phyloP scores from a whole-genome alignment of 2,113 vertebrate genomes.

The Pogona vitticeps region DNA sequence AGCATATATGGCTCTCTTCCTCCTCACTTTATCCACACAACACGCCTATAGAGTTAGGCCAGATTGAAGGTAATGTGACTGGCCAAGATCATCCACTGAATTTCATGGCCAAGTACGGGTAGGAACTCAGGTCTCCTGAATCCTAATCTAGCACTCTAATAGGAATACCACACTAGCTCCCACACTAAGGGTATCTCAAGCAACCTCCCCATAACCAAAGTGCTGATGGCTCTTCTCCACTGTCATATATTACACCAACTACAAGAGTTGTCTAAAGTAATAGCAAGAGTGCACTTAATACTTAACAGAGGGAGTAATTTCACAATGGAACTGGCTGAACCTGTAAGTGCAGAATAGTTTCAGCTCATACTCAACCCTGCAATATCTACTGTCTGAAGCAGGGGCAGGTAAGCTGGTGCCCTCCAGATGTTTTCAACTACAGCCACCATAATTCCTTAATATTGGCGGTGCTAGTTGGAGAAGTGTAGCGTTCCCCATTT shows the following conservation, averaged over 20 bases:
- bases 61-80: too few relatives aligned
- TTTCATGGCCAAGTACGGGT: too few relatives aligned
- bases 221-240: not conserved
- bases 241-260: not conserved
- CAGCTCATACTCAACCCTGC: not conserved
- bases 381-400: not conserved
- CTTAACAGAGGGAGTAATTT: not conserved
- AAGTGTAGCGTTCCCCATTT: too few relatives aligned
- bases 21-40: too few relatives aligned
- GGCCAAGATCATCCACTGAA: too few relatives aligned
- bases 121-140: too few relatives aligned
- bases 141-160: too few relatives aligned
- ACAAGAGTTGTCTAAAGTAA: not conserved
- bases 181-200: not conserved
- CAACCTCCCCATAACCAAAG: not conserved
- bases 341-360: not conserved
- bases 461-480: not conserved
- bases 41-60: too few relatives aligned
- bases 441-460: not conserved
- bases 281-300: not conserved
- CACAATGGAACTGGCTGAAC: not conserved
- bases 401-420: too few relatives aligned
- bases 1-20: too few relatives aligned
- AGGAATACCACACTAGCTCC: too few relatives aligned
- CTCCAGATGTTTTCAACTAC: not conserved